Evolutionary conservation across 2,888 invertebrate species (phyloP).

Genomic region (Agonopterix subpropinquella): DNA sequence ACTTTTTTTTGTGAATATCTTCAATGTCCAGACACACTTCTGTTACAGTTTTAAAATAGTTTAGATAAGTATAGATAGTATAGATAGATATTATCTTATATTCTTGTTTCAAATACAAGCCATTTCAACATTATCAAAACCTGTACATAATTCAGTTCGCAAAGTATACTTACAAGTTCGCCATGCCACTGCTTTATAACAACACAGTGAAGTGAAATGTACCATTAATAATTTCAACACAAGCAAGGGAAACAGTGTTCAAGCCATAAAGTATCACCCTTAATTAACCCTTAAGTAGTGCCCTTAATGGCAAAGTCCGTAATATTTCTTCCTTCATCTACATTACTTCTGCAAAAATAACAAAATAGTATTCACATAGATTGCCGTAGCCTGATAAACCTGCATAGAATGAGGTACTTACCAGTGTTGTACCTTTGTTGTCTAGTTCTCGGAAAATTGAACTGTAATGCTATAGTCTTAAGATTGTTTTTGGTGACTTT

Average conservation of each 20-base stretch:
- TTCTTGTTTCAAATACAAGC: no score
- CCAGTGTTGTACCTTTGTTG: slow-evolving; percentile 42
- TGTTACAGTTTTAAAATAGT: no score
- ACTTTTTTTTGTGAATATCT: no score
- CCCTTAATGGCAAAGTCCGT: slow-evolving; percentile 51
- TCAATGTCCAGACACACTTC: no score
- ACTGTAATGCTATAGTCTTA: slow-evolving; percentile 35
- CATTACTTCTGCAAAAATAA: slow-evolving; percentile 68
- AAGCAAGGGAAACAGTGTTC: slow-evolving; percentile 40
- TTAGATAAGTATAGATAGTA: no score
- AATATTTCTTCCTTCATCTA: slow-evolving; percentile 62
- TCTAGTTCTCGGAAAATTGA: slow-evolving; percentile 34
- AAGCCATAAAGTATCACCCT: slow-evolving; percentile 48
- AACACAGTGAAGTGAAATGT: slow-evolving; percentile 28
- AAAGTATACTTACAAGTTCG: slow-evolving; percentile 5
- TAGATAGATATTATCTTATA: no score
- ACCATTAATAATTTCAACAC: slow-evolving; percentile 58
- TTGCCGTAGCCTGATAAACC: slow-evolving; percentile 55
- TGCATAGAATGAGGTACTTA: slow-evolving; percentile 52
- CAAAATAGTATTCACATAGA: slow-evolving; percentile 58
- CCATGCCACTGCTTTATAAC: slow-evolving; percentile 6
- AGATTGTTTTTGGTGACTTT: slow-evolving; percentile 33
- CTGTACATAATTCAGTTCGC: background rate
- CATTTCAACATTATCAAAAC: no score
- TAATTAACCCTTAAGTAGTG: no score